phyloP scores from a whole-genome alignment of 2,113 vertebrate genomes.

The Phrynocephalus versicolor region DNA sequence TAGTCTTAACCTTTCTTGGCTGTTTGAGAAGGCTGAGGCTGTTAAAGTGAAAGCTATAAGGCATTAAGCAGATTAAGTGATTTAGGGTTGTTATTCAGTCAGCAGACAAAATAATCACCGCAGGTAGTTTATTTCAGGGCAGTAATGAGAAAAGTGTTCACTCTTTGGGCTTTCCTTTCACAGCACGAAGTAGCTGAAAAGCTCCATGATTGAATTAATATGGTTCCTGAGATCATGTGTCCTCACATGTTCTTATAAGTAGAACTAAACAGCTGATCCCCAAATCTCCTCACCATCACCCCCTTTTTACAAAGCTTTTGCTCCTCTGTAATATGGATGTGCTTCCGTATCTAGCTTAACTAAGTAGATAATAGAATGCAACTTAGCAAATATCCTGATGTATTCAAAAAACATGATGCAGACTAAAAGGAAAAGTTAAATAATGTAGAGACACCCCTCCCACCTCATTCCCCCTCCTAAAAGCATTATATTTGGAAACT shows the following conservation, averaged over 20 bases:
- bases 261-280: conserved; percentile 20
- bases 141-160: conserved; percentile 61
- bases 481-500: not conserved
- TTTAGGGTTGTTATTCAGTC: conserved; percentile 74
- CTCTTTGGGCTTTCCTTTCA: conserved; percentile 38
- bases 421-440: not conserved
- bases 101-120: conserved; percentile 80
- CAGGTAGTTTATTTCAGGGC: conserved; percentile 76
- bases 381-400: not conserved
- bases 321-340: not conserved
- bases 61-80: conserved; percentile 77
- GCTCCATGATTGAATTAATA: conserved; percentile 10
- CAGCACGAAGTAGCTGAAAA: not conserved
- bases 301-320: not conserved
- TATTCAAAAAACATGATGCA: not conserved
- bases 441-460: too few species aligned
- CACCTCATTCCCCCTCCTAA: too few species aligned
- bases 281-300: not conserved
- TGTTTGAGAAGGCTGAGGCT: conserved; percentile 62
- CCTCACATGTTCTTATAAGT: conserved; percentile 38
- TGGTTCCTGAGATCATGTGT: conserved; percentile 37
- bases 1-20: conserved; percentile 68
- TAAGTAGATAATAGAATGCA: not conserved
- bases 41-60: conserved; percentile 67
- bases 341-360: not conserved